phyloP scores from a whole-genome alignment of 2,113 vertebrate genomes.

The Ictidomys tridecemlineatus region DNA sequence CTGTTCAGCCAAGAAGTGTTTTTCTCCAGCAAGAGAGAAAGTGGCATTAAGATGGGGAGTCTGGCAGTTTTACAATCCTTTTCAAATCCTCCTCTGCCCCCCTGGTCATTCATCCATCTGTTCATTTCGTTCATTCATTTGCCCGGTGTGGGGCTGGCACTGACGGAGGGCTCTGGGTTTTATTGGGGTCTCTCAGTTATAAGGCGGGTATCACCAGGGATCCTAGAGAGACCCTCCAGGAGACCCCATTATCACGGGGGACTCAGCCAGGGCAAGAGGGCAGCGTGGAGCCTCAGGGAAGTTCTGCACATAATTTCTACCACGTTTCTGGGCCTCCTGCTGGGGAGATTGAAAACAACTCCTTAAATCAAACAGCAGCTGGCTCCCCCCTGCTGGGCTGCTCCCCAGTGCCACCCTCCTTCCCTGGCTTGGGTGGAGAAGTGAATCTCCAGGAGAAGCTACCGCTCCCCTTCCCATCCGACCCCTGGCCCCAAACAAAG shows the following conservation, averaged over 20 bases:
- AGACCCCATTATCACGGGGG: constrained; percentile 18
- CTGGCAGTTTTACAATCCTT: constrained; percentile 21
- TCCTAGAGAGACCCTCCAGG: not conserved
- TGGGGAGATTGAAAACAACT: constrained; percentile 43
- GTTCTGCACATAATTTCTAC: constrained; percentile 25
- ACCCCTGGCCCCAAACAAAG: constrained; percentile 7
- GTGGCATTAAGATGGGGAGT: not conserved
- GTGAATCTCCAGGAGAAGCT: not conserved
- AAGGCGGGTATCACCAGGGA: not conserved
- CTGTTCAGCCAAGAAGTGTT: constrained; percentile 31
- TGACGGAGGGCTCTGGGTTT: not conserved
- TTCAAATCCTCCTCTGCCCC: constrained; percentile 44
- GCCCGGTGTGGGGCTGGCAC: not conserved
- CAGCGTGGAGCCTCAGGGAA: not conserved
- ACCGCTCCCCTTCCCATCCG: not conserved
- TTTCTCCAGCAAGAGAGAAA: constrained; percentile 58
- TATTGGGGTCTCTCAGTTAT: not conserved
- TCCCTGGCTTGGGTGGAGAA: not conserved
- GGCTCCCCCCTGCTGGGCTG: not conserved
- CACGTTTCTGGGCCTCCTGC: constrained; percentile 13
- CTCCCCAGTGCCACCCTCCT: not conserved
- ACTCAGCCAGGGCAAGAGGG: not conserved
- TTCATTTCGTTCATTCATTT: not conserved
- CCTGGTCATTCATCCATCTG: constrained; percentile 53
- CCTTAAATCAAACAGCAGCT: constrained; percentile 46